Evolutionary conservation across 2,888 invertebrate species (phyloP), one percentile per base, ranked within the genome.

Genomic region (Mystacides longicornis): DNA sequence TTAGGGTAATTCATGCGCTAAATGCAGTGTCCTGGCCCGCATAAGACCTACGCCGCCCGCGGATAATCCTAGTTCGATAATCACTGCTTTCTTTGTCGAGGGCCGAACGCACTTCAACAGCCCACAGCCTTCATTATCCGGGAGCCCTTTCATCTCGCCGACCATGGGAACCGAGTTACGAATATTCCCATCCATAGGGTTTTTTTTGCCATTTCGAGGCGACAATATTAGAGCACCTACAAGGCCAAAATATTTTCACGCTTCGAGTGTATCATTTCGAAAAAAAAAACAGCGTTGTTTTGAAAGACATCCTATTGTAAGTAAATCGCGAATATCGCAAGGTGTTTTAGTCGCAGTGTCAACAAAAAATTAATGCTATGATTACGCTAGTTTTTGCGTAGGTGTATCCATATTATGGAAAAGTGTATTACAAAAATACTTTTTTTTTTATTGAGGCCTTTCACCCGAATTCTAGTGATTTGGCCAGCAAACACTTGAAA

Each of bases 21-120:
- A 56, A 43, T 56, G 23, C 49, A 45, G 46, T 52, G 52, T 56
- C 49, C 20, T 47, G 23, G 52, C 23, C 18, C 49, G 45, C 42
- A 20, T 45, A 37, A 37, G 37, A 16, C 3, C 14, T 37, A 31
- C 49, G 56, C 52, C 56, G 56, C 52, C 37, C 37, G 37, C 5
- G 55, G 56, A 56, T 56, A 21, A 56, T 56, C 56, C 52, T 52
- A 31, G 52, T 23, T 22, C 45, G 49, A 52, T 52, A 56, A 56
- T 49, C 48, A 37, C 37, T 42, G 21, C 18, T 7, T 21, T 20
- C 49, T 52, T 56, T 56, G 56, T 52, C 14, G 9, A 21, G 42
- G 18, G 21, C 33, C 49, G 45, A 37, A 46, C 27, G 5, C 27
- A 27, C 7, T 27, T 27, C 27, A 27, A 11, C 11, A 27, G 27